Evolutionary conservation across 2,797 vertebrate species (phyloP).

Genomic region (Syndactyla subalaris): DNA sequence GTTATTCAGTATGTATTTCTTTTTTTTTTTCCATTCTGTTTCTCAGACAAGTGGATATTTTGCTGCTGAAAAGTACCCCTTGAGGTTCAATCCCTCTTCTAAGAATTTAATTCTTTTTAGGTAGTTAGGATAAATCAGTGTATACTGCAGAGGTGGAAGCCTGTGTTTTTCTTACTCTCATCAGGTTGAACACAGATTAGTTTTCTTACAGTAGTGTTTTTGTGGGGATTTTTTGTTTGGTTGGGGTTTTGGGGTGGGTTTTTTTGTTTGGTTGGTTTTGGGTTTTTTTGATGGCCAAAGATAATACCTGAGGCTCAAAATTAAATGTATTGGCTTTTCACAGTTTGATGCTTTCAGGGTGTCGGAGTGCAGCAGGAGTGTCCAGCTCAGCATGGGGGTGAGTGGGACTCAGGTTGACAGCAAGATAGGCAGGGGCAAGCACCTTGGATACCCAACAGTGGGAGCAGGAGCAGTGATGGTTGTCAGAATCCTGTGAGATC

Average conservation of each 20-base stretch:
- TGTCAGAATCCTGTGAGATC: neutral
- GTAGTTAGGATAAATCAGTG: neutral
- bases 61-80: neutral
- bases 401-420: neutral
- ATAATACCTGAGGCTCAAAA: neutral
- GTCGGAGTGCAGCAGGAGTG: neutral
- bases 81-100: neutral
- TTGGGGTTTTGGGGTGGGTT: no score
- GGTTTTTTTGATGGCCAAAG: neutral
- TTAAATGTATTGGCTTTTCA: neutral
- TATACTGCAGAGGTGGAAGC: neutral
- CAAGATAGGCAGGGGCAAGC: neutral
- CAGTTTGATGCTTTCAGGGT: neutral
- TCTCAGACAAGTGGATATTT: neutral
- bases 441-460: neutral
- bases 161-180: neutral
- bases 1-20: neutral
- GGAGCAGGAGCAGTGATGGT: neutral
- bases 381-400: rapidly evolving
- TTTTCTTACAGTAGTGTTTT: neutral
- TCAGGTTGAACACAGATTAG: neutral
- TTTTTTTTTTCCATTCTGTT: neutral
- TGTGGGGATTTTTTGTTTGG: no score
- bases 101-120: neutral
- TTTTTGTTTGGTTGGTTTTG: no score